phyloP scores from a whole-genome alignment of 2,888 invertebrate genomes.

The Selenia dentaria region DNA sequence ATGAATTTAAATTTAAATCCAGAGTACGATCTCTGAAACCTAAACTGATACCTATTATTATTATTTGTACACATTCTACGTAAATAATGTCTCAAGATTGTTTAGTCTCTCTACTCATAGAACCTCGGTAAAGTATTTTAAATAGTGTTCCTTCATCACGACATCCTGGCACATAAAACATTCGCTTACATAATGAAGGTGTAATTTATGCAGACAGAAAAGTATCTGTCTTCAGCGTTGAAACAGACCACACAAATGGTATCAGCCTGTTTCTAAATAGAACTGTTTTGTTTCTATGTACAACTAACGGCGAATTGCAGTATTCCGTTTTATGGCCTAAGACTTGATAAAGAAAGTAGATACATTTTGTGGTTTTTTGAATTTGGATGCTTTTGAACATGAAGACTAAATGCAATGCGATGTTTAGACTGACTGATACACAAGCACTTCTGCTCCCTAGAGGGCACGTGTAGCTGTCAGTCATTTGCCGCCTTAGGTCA shows the following conservation, averaged over 20 bases:
- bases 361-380: constrained; percentile 16
- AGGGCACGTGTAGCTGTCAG: no score
- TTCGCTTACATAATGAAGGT: constrained; percentile 71
- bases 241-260: constrained; percentile 56
- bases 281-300: constrained; percentile 13
- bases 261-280: constrained; percentile 31
- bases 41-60: no score
- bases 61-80: no score
- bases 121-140: constrained; percentile 41
- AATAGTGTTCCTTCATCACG: constrained; percentile 66
- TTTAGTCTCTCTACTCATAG: constrained; percentile 1
- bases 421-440: no score
- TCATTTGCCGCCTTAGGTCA: no score
- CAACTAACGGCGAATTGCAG: constrained; percentile 11
- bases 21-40: no score
- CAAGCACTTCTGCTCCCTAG: no score
- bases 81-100: constrained; percentile 1
- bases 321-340: constrained; percentile 14
- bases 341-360: constrained; percentile 17
- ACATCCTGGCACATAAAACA: constrained; percentile 76
- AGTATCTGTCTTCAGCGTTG: constrained; percentile 61
- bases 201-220: constrained; percentile 75
- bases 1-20: no score
- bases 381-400: constrained; percentile 1
- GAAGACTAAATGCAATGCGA: no score